Conservation (phyloP, 2,797 vertebrate genomes). For the Notoglanidium macrostoma region DNA sequence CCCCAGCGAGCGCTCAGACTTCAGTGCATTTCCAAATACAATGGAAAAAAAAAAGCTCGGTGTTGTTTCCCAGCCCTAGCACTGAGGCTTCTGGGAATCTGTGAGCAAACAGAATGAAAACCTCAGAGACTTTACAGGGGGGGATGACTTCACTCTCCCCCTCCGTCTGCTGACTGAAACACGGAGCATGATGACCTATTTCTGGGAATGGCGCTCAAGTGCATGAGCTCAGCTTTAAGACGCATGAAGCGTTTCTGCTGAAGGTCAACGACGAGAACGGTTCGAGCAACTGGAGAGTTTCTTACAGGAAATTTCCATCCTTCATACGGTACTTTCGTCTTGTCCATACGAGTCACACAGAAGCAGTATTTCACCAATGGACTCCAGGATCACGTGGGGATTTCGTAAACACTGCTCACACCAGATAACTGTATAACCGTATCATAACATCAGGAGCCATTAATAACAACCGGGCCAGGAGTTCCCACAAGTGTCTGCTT, state of each 20-base stretch:
- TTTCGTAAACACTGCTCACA: background rate
- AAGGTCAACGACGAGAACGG: constrained; percentile 21
- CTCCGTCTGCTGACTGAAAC: constrained; percentile 32
- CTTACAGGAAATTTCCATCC: constrained; percentile 9
- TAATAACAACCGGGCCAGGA: background rate
- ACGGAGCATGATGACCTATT: constrained; percentile 36
- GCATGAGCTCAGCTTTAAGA: constrained; percentile 28
- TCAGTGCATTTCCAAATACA: constrained; percentile 23
- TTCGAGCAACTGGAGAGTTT: constrained; percentile 8
- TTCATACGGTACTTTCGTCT: background rate
- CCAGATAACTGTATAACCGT: background rate
- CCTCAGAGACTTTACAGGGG: constrained; percentile 10
- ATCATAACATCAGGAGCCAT: background rate
- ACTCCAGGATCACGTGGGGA: background rate
- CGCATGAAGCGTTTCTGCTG: constrained; percentile 13
- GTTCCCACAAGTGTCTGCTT: too few species aligned
- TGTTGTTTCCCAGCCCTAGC: constrained; percentile 26
- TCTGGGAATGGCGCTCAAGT: constrained; percentile 38
- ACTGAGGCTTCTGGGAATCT: constrained; percentile 29
- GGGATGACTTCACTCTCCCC: constrained; percentile 40
- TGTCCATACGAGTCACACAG: background rate
- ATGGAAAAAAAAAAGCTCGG: background rate
- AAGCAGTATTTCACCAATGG: background rate
- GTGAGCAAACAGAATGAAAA: constrained; percentile 51
- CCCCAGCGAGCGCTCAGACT: background rate